phyloP scores from a whole-genome alignment of 2,797 vertebrate genomes.

The Urocyon cinereoargenteus region DNA sequence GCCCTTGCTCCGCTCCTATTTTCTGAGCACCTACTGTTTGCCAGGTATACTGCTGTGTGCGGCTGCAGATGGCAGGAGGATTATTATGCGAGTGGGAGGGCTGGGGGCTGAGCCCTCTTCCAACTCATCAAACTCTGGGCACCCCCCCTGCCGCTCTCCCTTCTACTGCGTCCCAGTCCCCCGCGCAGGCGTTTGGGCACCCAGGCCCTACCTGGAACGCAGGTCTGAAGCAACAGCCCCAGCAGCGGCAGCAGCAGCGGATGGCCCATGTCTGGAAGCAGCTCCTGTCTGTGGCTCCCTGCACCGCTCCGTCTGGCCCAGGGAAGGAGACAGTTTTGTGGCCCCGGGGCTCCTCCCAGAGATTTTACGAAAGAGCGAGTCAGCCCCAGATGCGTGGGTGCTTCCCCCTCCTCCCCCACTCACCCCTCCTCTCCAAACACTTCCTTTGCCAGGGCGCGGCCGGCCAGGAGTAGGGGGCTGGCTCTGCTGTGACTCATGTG shows the following conservation, averaged over 20 bases:
- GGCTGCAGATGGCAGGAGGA: not conserved
- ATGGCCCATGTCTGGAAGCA: constrained; percentile 55
- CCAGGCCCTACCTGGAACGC: constrained; percentile 68
- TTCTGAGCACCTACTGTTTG: not conserved
- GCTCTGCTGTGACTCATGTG: constrained; percentile 42
- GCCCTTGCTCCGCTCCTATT: not conserved
- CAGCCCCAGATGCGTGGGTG: constrained; percentile 45
- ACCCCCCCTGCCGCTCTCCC: not conserved
- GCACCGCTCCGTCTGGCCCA: not conserved
- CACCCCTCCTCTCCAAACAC: not conserved
- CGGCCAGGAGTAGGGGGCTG: not conserved
- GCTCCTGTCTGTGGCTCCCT: not conserved
- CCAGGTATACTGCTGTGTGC: not conserved
- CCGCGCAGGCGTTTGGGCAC: not conserved
- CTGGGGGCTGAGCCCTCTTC: not conserved
- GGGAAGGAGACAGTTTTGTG: constrained; percentile 64
- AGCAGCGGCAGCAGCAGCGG: not conserved
- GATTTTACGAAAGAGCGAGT: constrained; percentile 56
- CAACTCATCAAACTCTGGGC: not conserved
- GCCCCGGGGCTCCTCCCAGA: constrained; percentile 71
- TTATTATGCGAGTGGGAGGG: no score
- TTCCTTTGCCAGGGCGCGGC: constrained; percentile 22
- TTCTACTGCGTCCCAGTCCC: accelerated
- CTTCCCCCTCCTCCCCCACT: not conserved
- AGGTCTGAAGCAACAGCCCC: not conserved